Conservation (phyloP, 2,888 invertebrate genomes). For the Trissolcus brochymenae region DNA sequence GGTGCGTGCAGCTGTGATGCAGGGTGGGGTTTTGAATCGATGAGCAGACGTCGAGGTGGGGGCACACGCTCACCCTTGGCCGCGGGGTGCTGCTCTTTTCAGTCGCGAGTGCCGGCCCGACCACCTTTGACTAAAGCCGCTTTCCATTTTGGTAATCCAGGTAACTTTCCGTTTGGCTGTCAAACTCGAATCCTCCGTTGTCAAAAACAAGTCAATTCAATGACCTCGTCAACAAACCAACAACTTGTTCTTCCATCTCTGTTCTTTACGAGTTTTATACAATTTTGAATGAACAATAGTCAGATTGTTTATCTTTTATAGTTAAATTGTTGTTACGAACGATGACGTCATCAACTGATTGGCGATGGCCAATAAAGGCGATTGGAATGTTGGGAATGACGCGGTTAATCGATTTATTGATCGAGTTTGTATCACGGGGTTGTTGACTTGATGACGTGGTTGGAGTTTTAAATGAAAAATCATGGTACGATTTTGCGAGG, state of each 20-base stretch:
- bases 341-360: slow-evolving; percentile 24
- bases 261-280: not conserved
- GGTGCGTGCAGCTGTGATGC: slow-evolving; percentile 9
- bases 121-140: slow-evolving; percentile 2
- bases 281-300: too few relatives aligned
- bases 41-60: slow-evolving; percentile 13
- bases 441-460: slow-evolving; percentile 28
- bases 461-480: slow-evolving; percentile 5
- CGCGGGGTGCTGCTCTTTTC: slow-evolving; percentile 12
- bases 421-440: slow-evolving; percentile 19
- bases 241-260: not conserved
- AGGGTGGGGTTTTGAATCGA: slow-evolving; percentile 35
- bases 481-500: slow-evolving; percentile 6
- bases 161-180: slow-evolving; percentile 3
- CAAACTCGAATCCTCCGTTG: not conserved
- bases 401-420: slow-evolving; percentile 45
- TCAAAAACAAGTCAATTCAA: too few relatives aligned
- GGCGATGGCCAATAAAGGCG: slow-evolving; percentile 21
- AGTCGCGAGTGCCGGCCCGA: slow-evolving; percentile 26
- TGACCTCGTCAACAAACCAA: not conserved
- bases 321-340: not conserved
- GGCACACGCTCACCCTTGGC: slow-evolving; percentile 17
- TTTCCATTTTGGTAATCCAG: not conserved
- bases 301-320: not conserved
- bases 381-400: slow-evolving; percentile 33